Conservation (phyloP, 2,797 vertebrate genomes). For the Momotus momota region DNA sequence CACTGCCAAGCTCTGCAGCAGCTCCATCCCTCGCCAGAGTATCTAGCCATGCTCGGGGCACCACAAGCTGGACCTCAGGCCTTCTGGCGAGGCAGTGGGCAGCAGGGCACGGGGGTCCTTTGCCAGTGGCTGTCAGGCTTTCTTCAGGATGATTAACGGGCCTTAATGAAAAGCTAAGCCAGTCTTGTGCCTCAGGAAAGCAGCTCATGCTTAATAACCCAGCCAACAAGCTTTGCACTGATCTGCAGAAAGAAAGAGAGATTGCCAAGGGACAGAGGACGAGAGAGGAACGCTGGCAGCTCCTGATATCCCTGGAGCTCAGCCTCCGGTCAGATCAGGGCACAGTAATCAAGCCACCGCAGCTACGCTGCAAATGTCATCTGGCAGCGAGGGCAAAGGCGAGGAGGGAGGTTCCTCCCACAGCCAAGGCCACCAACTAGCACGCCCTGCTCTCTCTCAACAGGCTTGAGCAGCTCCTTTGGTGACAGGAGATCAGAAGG, state of each 20-base stretch:
- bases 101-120: not conserved
- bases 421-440: not conserved
- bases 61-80: fast-evolving
- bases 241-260: not conserved
- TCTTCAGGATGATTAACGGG: not conserved
- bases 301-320: not conserved
- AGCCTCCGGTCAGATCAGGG: not conserved
- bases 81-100: fast-evolving
- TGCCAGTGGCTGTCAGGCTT: not conserved
- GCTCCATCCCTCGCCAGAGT: not conserved
- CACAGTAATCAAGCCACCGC: not conserved
- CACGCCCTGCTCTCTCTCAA: not conserved
- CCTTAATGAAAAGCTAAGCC: conserved; percentile 13
- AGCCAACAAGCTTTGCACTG: not conserved
- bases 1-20: not conserved
- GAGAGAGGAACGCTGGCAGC: conserved; percentile 1
- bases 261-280: not conserved
- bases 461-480: not conserved
- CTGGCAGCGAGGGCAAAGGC: fast-evolving
- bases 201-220: not conserved
- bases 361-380: fast-evolving
- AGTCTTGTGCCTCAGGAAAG: not conserved
- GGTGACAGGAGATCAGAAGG: not conserved
- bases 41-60: fast-evolving
- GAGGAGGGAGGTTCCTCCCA: not conserved